phyloP scores from a whole-genome alignment of 2,888 invertebrate genomes.

The Epinotia nisella region DNA sequence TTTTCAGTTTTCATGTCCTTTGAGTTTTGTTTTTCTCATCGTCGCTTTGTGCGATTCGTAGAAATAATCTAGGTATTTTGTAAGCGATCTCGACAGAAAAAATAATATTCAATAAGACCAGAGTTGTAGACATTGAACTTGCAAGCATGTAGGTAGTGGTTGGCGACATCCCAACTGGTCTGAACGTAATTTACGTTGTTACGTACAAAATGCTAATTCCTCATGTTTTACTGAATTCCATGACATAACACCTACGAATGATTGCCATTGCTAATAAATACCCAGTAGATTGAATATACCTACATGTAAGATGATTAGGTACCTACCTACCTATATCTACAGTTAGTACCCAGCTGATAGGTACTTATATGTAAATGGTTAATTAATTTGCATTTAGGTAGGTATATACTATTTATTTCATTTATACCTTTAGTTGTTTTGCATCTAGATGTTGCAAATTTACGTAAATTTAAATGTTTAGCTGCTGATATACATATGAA shows the following conservation, averaged over 20 bases:
- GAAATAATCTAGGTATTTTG: neutral
- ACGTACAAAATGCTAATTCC: constrained; percentile 35
- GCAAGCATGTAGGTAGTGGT: constrained; percentile 32
- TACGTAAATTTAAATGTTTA: constrained; percentile 29
- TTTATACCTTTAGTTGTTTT: constrained; percentile 25
- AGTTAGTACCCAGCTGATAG: constrained; percentile 21
- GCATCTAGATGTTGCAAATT: constrained; percentile 36
- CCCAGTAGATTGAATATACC: neutral
- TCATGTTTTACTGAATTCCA: constrained; percentile 22
- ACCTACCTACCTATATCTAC: neutral
- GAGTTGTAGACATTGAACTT: constrained; percentile 42
- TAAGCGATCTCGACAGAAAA: neutral
- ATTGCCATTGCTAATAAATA: constrained; percentile 13
- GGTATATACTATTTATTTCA: neutral
- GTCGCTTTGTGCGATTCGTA: neutral
- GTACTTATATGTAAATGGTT: neutral
- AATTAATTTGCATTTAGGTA: constrained; percentile 11
- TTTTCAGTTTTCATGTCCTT: neutral
- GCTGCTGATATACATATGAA: constrained; percentile 23
- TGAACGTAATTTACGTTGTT: constrained; percentile 37
- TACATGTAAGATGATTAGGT: neutral
- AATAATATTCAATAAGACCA: constrained; percentile 6
- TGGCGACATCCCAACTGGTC: constrained; percentile 40
- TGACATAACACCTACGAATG: constrained; percentile 32
- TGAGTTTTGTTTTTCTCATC: too few species aligned